phyloP scores from a whole-genome alignment of 30 jellyfish, hydroid and myxozoan genomes.

The Aurelia sp. region DNA sequence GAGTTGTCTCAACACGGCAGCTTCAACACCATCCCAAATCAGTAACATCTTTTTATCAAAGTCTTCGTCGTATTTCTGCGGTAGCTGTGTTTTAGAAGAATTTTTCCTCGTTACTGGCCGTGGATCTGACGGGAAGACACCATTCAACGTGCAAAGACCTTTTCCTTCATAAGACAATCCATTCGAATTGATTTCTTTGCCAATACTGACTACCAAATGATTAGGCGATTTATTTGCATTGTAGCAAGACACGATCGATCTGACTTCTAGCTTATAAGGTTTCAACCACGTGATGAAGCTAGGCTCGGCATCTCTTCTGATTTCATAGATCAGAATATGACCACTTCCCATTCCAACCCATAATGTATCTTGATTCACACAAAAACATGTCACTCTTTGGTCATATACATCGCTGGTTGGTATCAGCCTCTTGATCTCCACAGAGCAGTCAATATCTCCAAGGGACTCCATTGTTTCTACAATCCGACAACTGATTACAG shows the following conservation, averaged over 20 bases:
- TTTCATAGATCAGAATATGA: slow-evolving; percentile 73
- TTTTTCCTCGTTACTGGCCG: neutral
- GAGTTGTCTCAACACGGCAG: slow-evolving; percentile 32
- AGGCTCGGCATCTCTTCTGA: slow-evolving; percentile 9
- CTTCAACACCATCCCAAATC: slow-evolving; percentile 59
- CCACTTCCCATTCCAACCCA: slow-evolving; percentile 99
- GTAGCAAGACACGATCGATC: slow-evolving; percentile 38
- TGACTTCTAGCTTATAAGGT: slow-evolving; percentile 83
- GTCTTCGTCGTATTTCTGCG: neutral
- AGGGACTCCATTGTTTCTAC: slow-evolving; percentile 21
- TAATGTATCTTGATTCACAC: slow-evolving; percentile 72
- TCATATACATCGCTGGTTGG: slow-evolving; percentile 73
- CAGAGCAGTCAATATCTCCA: slow-evolving; percentile 64
- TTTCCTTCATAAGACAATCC: slow-evolving; percentile 21
- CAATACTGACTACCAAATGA: slow-evolving; percentile 73
- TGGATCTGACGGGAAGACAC: slow-evolving; percentile 46
- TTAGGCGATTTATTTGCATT: slow-evolving; percentile 32
- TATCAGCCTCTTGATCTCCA: slow-evolving; percentile 28
- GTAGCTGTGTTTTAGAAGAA: neutral
- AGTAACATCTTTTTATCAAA: slow-evolving; percentile 46
- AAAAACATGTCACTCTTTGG: slow-evolving; percentile 83
- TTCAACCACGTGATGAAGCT: slow-evolving; percentile 55
- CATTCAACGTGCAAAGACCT: slow-evolving; percentile 56
- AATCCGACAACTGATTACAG: slow-evolving; percentile 27
- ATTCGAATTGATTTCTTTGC: slow-evolving; percentile 69